These are phyloP conservation scores for Venturia canescens DNA, from an alignment of 1,140 invertebrate species.

Conservation along the genomic window DNA sequence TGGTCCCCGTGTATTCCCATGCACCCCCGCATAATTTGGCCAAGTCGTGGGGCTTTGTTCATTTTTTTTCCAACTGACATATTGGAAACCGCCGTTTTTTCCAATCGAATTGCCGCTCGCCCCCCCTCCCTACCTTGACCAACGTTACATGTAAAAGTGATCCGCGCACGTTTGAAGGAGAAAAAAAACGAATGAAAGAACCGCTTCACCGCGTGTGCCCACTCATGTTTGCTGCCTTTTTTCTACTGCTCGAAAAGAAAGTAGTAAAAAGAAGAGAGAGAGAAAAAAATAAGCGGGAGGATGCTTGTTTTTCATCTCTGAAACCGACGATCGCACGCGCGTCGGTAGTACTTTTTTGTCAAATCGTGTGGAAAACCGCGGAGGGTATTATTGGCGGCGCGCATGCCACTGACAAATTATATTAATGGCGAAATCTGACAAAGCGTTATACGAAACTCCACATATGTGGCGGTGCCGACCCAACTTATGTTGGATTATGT, in stretches of 20 bases:
- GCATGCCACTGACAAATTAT: conserved; percentile 75
- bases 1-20: neutral
- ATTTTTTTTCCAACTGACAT: conserved; percentile 23
- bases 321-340: conserved; percentile 56
- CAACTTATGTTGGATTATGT: neutral
- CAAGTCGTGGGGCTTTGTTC: neutral
- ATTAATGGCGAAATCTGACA: conserved; percentile 68
- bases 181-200: conserved; percentile 39
- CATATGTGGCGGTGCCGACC: conserved; percentile 2
- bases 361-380: conserved; percentile 74
- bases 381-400: conserved; percentile 62
- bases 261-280: conserved; percentile 48
- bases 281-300: conserved; percentile 42
- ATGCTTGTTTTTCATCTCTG: conserved; percentile 62
- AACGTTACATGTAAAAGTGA: conserved; percentile 41
- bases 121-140: conserved; percentile 54
- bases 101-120: conserved; percentile 65
- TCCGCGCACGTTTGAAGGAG: conserved; percentile 44
- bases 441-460: conserved; percentile 50
- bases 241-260: conserved; percentile 33
- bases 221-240: conserved; percentile 36
- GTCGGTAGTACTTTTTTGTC: conserved; percentile 71
- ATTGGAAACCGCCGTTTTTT: conserved; percentile 59
- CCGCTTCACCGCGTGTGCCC: neutral
- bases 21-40: conserved; percentile 14